phyloP scores from a whole-genome alignment of 1,140 invertebrate species.

The Artemia franciscana region DNA sequence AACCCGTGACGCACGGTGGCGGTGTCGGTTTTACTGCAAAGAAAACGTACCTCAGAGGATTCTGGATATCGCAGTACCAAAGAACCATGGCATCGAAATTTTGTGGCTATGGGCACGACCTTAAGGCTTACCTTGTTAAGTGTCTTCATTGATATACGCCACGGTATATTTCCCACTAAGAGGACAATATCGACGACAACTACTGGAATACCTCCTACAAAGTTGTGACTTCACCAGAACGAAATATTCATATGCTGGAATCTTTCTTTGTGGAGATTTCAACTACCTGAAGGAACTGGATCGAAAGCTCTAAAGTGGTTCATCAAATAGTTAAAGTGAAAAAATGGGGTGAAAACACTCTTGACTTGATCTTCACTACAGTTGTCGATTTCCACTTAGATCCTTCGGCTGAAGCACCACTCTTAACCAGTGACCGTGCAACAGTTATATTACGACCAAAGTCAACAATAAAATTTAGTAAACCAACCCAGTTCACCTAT shows the following conservation, averaged over 20 bases:
- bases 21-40: too few species aligned
- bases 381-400: neutral
- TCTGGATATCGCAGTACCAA: neutral
- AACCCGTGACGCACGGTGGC: too few species aligned
- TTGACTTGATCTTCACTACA: neutral
- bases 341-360: neutral
- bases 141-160: neutral
- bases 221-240: too few species aligned
- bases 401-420: too few species aligned
- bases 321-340: neutral
- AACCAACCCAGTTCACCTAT: neutral
- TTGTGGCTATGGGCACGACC: neutral
- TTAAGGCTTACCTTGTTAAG: neutral
- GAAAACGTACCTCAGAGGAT: too few species aligned
- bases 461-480: too few species aligned
- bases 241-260: too few species aligned
- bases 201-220: too few species aligned
- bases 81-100: neutral
- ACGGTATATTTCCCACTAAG: neutral
- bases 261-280: too few species aligned
- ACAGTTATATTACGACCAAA: too few species aligned
- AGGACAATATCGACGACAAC: neutral
- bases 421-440: too few species aligned
- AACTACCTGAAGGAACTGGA: neutral
- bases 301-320: neutral